phyloP scores from a whole-genome alignment of 2,888 invertebrate species.

The Sericinus montela region DNA sequence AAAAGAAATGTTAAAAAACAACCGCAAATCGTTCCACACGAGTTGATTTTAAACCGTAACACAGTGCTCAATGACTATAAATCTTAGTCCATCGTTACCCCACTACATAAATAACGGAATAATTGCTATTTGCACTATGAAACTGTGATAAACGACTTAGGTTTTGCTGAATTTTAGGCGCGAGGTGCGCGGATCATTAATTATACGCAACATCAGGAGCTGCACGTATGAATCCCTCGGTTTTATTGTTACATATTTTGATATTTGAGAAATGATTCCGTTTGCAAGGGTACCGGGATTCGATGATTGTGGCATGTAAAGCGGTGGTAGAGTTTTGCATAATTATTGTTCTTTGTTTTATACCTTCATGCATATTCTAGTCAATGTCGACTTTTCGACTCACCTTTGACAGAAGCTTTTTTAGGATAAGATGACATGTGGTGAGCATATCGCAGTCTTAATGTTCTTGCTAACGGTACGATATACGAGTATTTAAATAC shows the following conservation, averaged over 20 bases:
- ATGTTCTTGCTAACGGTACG: too few species aligned
- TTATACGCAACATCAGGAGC: constrained; percentile 20
- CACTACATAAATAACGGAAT: constrained; percentile 66
- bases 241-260: constrained; percentile 16
- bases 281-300: not conserved
- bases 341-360: too few species aligned
- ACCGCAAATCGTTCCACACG: not conserved
- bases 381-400: too few species aligned
- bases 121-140: constrained; percentile 58
- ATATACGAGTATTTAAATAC: too few species aligned
- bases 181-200: constrained; percentile 23
- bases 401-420: too few species aligned
- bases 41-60: constrained; percentile 21
- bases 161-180: constrained; percentile 50
- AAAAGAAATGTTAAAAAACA: not conserved
- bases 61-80: constrained; percentile 38
- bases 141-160: constrained; percentile 59
- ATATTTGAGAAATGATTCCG: constrained; percentile 15
- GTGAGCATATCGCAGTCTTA: too few species aligned
- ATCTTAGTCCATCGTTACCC: constrained; percentile 47
- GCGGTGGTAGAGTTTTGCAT: too few species aligned
- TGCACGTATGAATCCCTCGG: constrained; percentile 15
- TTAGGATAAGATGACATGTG: too few species aligned
- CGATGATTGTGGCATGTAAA: constrained; percentile 6
- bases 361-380: too few species aligned